Evolutionary conservation across 2,888 invertebrate species (phyloP).

Genomic region (Microplitis deprimator): DNA sequence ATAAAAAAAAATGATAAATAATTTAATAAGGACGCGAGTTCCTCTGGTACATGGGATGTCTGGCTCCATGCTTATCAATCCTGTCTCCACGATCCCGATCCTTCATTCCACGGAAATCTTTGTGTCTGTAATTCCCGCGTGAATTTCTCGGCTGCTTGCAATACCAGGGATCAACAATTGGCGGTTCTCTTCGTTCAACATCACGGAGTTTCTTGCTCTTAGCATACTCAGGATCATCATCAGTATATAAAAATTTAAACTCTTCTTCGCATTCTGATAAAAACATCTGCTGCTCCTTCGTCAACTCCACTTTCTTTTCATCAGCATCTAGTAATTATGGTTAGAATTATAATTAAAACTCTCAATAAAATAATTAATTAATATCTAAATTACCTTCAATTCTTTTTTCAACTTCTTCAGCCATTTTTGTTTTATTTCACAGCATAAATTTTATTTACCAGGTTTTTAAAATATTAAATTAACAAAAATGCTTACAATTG

Average conservation of each 20-base stretch:
- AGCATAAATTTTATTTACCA: not conserved
- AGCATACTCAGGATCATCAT: slow-evolving; percentile 77
- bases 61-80: slow-evolving; percentile 48
- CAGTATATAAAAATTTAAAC: slow-evolving; percentile 77
- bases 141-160: slow-evolving; percentile 54
- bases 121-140: slow-evolving; percentile 49
- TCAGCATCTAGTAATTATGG: not conserved
- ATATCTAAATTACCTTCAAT: not conserved
- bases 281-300: slow-evolving; percentile 76
- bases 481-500: too few species aligned
- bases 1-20: not conserved
- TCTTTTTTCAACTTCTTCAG: not conserved
- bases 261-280: slow-evolving; percentile 77
- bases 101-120: slow-evolving; percentile 49
- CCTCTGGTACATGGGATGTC: slow-evolving; percentile 45
- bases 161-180: slow-evolving; percentile 76
- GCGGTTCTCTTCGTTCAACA: slow-evolving; percentile 73
- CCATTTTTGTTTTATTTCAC: not conserved
- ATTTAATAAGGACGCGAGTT: slow-evolving; percentile 49
- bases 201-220: slow-evolving; percentile 62
- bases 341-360: not conserved
- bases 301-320: slow-evolving; percentile 61
- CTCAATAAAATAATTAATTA: slow-evolving; percentile 5
- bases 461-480: too few species aligned
- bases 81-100: slow-evolving; percentile 50